phyloP scores from a whole-genome alignment of 92 coral and sea anemone genomes.

The Metridium senile region DNA sequence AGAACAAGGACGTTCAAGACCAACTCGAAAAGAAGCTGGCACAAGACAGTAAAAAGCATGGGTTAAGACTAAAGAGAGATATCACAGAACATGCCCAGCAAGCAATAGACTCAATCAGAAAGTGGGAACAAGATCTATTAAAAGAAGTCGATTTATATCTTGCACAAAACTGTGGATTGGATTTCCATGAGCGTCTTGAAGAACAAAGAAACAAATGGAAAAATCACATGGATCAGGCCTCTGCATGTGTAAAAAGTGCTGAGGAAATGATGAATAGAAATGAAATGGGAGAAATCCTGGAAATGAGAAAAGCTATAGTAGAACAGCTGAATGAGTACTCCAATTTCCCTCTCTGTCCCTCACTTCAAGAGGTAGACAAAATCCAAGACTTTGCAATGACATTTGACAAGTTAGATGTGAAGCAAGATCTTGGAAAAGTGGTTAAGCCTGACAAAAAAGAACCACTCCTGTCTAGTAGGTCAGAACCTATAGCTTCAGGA shows the following conservation, averaged over 20 bases:
- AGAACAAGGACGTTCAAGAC: neutral
- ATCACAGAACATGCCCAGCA: constrained; percentile 3
- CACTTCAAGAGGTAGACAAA: too few species aligned
- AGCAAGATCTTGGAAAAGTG: too few species aligned
- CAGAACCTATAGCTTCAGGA: too few species aligned
- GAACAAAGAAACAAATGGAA: neutral
- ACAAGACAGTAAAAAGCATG: neutral
- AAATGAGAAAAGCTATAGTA: constrained; percentile 32
- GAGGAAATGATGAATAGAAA: constrained; percentile 28
- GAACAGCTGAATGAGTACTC: too few species aligned
- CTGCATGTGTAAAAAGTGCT: neutral
- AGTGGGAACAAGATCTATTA: constrained; percentile 9
- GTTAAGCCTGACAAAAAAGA: too few species aligned
- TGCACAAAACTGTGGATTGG: constrained; percentile 8
- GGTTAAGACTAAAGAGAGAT: neutral
- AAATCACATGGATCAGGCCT: neutral
- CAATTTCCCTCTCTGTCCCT: too few species aligned
- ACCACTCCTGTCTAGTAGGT: too few species aligned
- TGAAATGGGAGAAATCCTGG: constrained; percentile 28
- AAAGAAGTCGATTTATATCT: constrained; percentile 3
- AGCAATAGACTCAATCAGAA: constrained; percentile 9
- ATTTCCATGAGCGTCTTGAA: neutral
- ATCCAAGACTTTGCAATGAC: too few species aligned
- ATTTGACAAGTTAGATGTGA: too few species aligned
- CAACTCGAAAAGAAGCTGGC: constrained; percentile 7